phyloP scores from a whole-genome alignment of 2,113 vertebrate species.

The Prionailurus viverrinus region DNA sequence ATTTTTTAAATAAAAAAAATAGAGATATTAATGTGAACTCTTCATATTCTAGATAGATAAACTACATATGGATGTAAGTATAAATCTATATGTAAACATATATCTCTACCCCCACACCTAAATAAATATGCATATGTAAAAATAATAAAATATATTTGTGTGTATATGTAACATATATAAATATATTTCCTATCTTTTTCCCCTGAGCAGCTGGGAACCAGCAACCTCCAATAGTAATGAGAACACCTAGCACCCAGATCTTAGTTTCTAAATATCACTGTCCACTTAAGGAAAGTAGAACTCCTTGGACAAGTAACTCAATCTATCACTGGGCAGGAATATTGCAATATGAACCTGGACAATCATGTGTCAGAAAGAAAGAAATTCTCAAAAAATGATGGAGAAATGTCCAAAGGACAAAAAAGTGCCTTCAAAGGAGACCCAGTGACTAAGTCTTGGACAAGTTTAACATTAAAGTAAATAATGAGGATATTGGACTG shows the following conservation, averaged over 20 bases:
- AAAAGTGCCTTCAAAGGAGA: not conserved
- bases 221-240: not conserved
- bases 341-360: not conserved
- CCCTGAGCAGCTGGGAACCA: not conserved
- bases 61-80: not conserved
- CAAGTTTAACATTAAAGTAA: not conserved
- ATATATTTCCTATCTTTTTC: not conserved
- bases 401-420: not conserved
- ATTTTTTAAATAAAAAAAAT: not conserved
- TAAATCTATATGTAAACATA: not conserved
- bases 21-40: not conserved
- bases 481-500: not conserved
- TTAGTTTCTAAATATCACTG: not conserved
- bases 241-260: not conserved
- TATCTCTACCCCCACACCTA: not conserved
- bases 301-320: not conserved
- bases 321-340: not conserved
- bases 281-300: not conserved
- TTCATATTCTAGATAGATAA: not conserved
- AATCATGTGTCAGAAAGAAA: not conserved
- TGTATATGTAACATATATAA: not conserved
- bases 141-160: not conserved
- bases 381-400: constrained; percentile 17
- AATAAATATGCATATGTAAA: not conserved
- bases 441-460: not conserved